Evolutionary conservation across 2,113 vertebrate species (phyloP).

Genomic region (Scalopus aquaticus): DNA sequence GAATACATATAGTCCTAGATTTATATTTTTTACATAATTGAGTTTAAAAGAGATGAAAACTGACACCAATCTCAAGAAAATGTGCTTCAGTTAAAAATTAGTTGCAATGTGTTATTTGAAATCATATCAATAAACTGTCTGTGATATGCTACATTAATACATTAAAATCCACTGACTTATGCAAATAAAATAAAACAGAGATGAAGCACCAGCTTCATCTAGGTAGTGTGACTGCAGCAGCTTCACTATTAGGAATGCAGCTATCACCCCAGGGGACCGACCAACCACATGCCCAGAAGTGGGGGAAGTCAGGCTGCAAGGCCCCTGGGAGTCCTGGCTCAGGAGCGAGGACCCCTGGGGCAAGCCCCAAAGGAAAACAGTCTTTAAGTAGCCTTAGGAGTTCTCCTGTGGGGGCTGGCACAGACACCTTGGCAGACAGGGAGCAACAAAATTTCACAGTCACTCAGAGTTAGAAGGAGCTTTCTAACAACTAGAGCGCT

Average conservation of each 20-base stretch:
- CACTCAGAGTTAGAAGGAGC: neutral
- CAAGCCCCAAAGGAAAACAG: neutral
- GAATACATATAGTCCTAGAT: neutral
- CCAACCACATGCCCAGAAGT: neutral
- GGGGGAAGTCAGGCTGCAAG: neutral
- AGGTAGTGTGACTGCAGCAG: neutral
- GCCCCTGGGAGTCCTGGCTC: neutral
- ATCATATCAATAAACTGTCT: too few relatives aligned
- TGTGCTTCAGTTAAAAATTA: neutral
- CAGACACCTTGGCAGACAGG: neutral
- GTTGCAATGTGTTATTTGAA: too few relatives aligned
- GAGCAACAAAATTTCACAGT: neutral
- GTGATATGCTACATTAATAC: too few relatives aligned
- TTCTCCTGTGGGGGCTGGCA: neutral
- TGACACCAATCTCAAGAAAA: neutral
- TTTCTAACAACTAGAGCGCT: slow-evolving; percentile 9
- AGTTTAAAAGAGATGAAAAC: neutral
- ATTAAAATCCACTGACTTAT: too few relatives aligned
- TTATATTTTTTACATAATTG: neutral
- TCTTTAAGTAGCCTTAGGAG: neutral
- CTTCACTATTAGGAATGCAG: neutral
- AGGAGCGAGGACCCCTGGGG: neutral
- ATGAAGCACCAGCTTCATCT: neutral
- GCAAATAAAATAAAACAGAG: too few relatives aligned
- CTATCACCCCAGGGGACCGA: neutral